A percentile compares a stretch with the other conserved stretches of the same genome.
Evolutionary conservation across 1,140 invertebrate genomes (phyloP).

Genomic region (Oncopeltus fasciatus): DNA sequence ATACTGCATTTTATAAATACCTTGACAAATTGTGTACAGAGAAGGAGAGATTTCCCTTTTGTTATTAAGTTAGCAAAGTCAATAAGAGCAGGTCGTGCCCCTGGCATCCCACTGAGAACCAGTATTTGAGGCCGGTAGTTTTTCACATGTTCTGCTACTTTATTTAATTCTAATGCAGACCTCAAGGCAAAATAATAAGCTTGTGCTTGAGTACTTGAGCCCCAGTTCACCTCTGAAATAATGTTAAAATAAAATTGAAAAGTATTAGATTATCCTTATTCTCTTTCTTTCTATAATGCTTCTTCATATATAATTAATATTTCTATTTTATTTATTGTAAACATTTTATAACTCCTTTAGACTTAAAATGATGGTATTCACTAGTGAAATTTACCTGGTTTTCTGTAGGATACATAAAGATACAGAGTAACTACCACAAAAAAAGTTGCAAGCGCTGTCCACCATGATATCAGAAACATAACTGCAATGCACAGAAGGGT

Average conservation of each 20-base stretch:
- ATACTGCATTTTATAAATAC: conserved; percentile 26
- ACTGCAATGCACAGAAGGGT: conserved; percentile 74
- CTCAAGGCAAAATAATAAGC: conserved; percentile 44
- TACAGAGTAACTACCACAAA: conserved; percentile 39
- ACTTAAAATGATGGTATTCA: too few relatives aligned
- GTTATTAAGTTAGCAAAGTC: conserved; percentile 47
- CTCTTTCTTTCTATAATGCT: too few relatives aligned
- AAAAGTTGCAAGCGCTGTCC: conserved; percentile 45
- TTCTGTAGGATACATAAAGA: conserved; percentile 33
- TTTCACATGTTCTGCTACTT: conserved; percentile 50
- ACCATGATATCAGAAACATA: conserved; percentile 45
- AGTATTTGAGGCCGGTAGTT: conserved; percentile 50
- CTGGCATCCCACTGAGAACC: conserved; percentile 43
- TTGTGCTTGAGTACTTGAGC: conserved; percentile 50
- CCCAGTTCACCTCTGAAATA: conserved; percentile 48
- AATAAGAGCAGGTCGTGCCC: conserved; percentile 41
- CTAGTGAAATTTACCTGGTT: conserved; percentile 28
- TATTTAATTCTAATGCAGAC: conserved; percentile 39
- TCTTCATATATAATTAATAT: too few relatives aligned
- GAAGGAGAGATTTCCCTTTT: conserved; percentile 44
- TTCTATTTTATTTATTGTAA: too few relatives aligned
- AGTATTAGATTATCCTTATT: too few relatives aligned
- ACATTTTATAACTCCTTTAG: too few relatives aligned
- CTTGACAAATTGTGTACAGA: conserved; percentile 45
- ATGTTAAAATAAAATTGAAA: background rate